Base-by-base conservation (phyloP, 2,888 invertebrate genomes). In the Drosophila algonquin region DNA sequence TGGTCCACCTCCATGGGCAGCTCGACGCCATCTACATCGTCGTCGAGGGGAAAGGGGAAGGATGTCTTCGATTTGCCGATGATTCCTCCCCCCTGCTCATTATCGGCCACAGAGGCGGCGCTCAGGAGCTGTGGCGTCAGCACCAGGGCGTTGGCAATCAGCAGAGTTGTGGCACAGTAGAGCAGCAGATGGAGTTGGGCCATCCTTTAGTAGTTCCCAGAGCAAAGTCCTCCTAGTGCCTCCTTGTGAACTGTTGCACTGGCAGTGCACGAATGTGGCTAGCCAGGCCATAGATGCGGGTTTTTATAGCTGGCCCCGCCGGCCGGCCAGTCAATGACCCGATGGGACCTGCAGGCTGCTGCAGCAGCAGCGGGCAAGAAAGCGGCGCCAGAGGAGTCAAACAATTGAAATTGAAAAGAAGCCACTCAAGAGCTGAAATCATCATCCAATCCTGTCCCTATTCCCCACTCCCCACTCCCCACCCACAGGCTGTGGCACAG, bases 341-440 rank as follows among this genome's bases (percentile, higher is more conserved):
- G 6, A 40, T 40, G 40, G 14, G 14, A 30, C 30, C 30, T 30
- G 30, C 30, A 30, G 30, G 30, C 30, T 7, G 27, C 27, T 8
- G 30, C 30, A 30, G 32, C 35, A 18, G 18, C 18, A 61, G 9
- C 50, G 48, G 12, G 18, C 57, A 24, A 57, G 61, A 48, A 24
- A 16, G 18, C 40, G 32, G 40, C 61, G 72, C 40, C 68, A 62
- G 70, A 84, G 85, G 70, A 84, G 85, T 76, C 84, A 78, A 80
- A 70, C 73, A 74, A 81, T 79, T 57, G 75, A 87, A 81, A 85
- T 81, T 87, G 83, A 85, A 87, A 76, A 76, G 85, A 86, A 86
- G 82, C 85, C 85, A 73, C 79, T 85, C 75, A 84, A 87, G 67
- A 45, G 50, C 14, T 40, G 50, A 35, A 53, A 72, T 52, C 56